Conservation (phyloP, 2,797 vertebrate species). For the Melanotaenia boesemani region DNA sequence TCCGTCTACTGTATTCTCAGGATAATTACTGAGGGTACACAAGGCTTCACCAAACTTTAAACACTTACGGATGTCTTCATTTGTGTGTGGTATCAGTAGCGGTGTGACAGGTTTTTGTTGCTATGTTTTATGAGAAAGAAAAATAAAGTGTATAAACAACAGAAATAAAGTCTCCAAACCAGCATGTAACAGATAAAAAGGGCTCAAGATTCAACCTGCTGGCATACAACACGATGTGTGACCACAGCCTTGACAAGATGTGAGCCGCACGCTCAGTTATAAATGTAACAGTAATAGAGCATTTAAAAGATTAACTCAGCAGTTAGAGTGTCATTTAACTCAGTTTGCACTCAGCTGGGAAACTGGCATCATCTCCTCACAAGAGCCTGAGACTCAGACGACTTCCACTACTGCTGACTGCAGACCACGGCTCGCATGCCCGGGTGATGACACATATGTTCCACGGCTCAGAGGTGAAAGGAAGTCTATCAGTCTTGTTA, state of each 20-base stretch:
- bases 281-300: background rate
- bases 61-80: background rate
- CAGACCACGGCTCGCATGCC: constrained; percentile 35
- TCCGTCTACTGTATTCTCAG: background rate
- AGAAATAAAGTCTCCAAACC: background rate
- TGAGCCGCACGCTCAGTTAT: background rate
- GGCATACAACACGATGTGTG: background rate
- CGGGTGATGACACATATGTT: constrained; percentile 68
- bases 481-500: constrained; percentile 43
- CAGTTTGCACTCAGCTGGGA: constrained; percentile 20
- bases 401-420: constrained; percentile 30
- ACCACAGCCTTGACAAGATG: background rate
- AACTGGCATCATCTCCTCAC: constrained; percentile 36
- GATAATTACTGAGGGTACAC: constrained; percentile 11
- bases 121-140: constrained; percentile 6
- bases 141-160: background rate
- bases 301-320: background rate
- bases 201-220: background rate
- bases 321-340: constrained; percentile 14
- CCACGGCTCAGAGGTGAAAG: constrained; percentile 52
- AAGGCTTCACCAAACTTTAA: constrained; percentile 1
- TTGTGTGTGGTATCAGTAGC: background rate
- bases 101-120: constrained; percentile 4
- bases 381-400: constrained; percentile 39
- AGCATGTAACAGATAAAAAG: background rate